A percentile compares a stretch with the other conserved stretches of the same genome.
phyloP scores from a whole-genome alignment of 2,113 vertebrate species.

The Odocoileus virginianus region DNA sequence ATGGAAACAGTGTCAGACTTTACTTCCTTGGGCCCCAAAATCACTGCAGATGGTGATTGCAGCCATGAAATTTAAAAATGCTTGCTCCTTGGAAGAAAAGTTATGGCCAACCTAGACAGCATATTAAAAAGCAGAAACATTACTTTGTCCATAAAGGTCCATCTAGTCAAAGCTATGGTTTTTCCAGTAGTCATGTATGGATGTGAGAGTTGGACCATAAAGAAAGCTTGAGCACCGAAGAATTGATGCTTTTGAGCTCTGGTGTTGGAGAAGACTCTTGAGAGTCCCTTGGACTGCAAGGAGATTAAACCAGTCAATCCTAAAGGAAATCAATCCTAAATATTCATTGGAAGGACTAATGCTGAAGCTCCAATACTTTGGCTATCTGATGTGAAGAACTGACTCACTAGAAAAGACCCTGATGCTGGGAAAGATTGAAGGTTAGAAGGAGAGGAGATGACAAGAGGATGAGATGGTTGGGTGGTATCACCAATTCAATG shows the following conservation, averaged over 20 bases:
- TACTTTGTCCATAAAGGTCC: neutral
- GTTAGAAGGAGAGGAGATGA: neutral
- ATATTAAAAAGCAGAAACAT: neutral
- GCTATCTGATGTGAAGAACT: neutral
- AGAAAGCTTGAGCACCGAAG: neutral
- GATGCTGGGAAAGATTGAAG: neutral
- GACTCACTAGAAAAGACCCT: neutral
- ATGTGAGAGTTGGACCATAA: neutral
- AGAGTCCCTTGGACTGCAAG: neutral
- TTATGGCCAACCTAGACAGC: neutral
- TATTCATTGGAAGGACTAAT: neutral
- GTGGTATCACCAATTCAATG: neutral
- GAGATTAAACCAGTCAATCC: neutral
- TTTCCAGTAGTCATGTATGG: neutral
- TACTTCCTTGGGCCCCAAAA: neutral
- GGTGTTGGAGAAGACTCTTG: neutral
- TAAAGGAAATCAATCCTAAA: neutral
- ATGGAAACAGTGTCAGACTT: neutral
- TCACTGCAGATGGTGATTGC: neutral
- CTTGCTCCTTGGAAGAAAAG: neutral
- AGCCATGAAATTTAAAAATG: neutral
- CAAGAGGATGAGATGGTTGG: neutral
- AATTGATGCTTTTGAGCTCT: neutral
- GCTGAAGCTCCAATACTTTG: neutral
- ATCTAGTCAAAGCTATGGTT: neutral